Conservation (phyloP, 2,888 invertebrate genomes). For the Camptogramma bilineatum region DNA sequence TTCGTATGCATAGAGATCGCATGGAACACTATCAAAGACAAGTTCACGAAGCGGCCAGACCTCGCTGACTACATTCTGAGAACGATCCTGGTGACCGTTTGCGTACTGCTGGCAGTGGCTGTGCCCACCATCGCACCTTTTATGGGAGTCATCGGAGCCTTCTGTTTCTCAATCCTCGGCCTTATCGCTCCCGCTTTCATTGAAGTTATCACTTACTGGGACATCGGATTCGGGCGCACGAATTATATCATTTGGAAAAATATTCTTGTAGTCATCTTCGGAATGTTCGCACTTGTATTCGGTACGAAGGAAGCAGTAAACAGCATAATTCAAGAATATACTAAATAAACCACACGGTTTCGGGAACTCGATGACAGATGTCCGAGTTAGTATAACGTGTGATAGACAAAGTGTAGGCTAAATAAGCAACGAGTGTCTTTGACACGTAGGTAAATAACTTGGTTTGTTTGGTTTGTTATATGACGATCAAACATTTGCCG, state of each 20-base stretch:
- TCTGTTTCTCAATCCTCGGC: slow-evolving; percentile 96
- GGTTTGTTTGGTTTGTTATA: slow-evolving; percentile 31
- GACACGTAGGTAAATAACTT: slow-evolving; percentile 26
- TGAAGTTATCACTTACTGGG: slow-evolving; percentile 94
- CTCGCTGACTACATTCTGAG: slow-evolving; percentile 91
- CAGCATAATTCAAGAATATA: slow-evolving; percentile 57
- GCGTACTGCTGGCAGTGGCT: slow-evolving; percentile 92
- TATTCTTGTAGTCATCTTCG: slow-evolving; percentile 89
- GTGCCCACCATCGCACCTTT: slow-evolving; percentile 96
- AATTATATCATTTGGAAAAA: slow-evolving; percentile 93
- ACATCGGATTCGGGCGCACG: slow-evolving; percentile 90
- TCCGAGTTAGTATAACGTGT: slow-evolving; percentile 47
- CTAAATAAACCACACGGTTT: slow-evolving; percentile 42
- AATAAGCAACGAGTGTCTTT: slow-evolving; percentile 15
- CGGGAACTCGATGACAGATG: slow-evolving; percentile 32
- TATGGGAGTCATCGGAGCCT: slow-evolving; percentile 96
- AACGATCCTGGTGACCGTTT: slow-evolving; percentile 87
- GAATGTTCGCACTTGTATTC: slow-evolving; percentile 92
- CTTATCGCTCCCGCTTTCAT: slow-evolving; percentile 94
- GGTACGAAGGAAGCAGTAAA: slow-evolving; percentile 85
- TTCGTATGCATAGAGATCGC: slow-evolving; percentile 97
- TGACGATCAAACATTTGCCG: slow-evolving; percentile 23
- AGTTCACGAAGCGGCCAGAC: slow-evolving; percentile 87
- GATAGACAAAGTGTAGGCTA: slow-evolving; percentile 36
- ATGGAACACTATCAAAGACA: slow-evolving; percentile 93